Conservation (phyloP, 1,140 invertebrate species). For the Coptotermes formosanus region DNA sequence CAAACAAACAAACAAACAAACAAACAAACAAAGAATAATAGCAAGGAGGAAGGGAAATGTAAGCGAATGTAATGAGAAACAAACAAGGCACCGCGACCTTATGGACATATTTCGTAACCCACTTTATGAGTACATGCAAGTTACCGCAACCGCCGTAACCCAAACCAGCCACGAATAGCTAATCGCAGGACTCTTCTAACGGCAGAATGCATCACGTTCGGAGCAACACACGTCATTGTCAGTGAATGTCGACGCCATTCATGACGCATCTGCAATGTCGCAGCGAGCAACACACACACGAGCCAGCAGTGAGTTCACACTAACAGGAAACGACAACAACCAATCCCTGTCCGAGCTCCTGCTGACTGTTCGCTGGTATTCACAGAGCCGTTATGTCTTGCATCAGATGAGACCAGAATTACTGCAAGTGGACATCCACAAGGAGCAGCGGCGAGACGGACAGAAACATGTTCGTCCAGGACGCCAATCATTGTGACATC, state of each 20-base stretch:
- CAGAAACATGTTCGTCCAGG: no score
- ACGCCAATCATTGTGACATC: no score
- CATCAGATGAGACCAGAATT: no score
- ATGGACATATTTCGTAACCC: background rate
- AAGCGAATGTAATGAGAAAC: no score
- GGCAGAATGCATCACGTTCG: background rate
- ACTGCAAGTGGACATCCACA: no score
- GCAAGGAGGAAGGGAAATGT: no score
- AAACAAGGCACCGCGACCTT: no score
- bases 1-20: slow-evolving; percentile 24
- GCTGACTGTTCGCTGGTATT: no score
- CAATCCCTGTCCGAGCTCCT: no score
- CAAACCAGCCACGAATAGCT: background rate
- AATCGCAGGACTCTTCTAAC: background rate
- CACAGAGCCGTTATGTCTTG: no score
- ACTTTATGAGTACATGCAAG: background rate
- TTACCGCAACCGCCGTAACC: background rate
- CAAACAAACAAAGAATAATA: no score
- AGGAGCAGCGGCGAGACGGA: no score
- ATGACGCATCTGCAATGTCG: background rate
- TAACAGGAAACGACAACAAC: background rate
- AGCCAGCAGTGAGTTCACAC: background rate
- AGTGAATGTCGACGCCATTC: background rate
- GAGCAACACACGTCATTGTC: background rate
- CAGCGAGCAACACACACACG: background rate